phyloP scores from a whole-genome alignment of 2,888 invertebrate species.

The Tiphia femorata region DNA sequence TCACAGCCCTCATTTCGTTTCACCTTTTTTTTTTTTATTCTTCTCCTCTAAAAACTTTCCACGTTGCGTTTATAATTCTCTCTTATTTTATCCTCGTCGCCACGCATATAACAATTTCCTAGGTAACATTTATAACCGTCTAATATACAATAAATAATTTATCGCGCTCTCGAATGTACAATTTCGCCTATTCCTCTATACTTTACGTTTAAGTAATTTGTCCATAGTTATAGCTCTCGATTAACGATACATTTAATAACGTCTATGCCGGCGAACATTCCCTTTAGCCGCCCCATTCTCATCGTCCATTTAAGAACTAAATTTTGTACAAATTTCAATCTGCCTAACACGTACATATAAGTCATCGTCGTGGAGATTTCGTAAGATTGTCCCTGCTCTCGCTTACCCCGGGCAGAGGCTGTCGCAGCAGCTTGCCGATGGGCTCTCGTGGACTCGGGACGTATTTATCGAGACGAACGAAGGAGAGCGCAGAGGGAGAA shows the following conservation, averaged over 20 bases:
- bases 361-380: too few species aligned
- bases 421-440: too few species aligned
- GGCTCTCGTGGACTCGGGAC: too few species aligned
- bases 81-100: constrained; percentile 22
- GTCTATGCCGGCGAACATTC: constrained; percentile 7
- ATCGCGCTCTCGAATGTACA: constrained; percentile 60
- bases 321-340: constrained; percentile 58
- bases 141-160: constrained; percentile 68
- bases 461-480: too few species aligned
- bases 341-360: constrained; percentile 27
- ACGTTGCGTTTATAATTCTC: constrained; percentile 14
- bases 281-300: constrained; percentile 17
- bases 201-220: constrained; percentile 58
- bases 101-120: constrained; percentile 45
- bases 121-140: constrained; percentile 50
- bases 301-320: constrained; percentile 42
- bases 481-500: too few species aligned
- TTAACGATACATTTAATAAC: constrained; percentile 4
- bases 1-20: constrained; percentile 68
- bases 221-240: constrained; percentile 38
- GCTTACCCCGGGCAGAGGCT: too few species aligned
- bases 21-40: too few species aligned
- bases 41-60: too few species aligned
- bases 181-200: constrained; percentile 44
- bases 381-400: too few species aligned